Conservation (phyloP, 2,797 vertebrate species). For the Fratercula arctica region DNA sequence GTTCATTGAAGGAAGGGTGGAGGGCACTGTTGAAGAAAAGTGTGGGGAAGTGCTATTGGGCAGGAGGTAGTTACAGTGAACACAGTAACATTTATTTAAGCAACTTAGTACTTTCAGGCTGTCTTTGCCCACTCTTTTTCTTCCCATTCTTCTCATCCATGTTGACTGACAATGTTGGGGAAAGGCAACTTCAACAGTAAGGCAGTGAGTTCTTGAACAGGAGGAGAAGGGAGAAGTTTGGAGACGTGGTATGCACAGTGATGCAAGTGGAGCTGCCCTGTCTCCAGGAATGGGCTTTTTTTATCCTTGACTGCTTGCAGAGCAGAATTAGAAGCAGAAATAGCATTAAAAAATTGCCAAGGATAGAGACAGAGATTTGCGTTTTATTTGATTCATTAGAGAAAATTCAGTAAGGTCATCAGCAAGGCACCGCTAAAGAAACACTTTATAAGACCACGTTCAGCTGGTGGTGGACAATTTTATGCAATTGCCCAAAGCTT, state of each 20-base stretch:
- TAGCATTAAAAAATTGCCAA: neutral
- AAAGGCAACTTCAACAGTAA: neutral
- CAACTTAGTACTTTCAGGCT: neutral
- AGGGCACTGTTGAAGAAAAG: neutral
- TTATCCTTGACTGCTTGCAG: neutral
- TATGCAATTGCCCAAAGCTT: neutral
- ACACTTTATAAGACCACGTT: neutral
- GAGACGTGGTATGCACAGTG: neutral
- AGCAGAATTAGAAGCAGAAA: neutral
- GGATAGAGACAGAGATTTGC: neutral
- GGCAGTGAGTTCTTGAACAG: neutral
- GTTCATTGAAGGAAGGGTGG: neutral
- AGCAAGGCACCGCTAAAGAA: neutral
- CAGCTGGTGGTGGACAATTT: neutral
- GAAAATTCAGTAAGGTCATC: neutral
- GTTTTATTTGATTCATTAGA: neutral
- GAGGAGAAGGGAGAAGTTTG: neutral
- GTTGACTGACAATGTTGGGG: neutral
- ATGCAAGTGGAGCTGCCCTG: neutral
- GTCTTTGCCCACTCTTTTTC: neutral
- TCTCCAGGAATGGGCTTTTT: neutral
- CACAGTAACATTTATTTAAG: neutral
- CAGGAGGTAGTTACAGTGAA: neutral
- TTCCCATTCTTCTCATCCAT: neutral
- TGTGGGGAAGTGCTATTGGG: neutral